Evolutionary conservation across 2,797 vertebrate species (phyloP).

Genomic region (Paguma larvata): DNA sequence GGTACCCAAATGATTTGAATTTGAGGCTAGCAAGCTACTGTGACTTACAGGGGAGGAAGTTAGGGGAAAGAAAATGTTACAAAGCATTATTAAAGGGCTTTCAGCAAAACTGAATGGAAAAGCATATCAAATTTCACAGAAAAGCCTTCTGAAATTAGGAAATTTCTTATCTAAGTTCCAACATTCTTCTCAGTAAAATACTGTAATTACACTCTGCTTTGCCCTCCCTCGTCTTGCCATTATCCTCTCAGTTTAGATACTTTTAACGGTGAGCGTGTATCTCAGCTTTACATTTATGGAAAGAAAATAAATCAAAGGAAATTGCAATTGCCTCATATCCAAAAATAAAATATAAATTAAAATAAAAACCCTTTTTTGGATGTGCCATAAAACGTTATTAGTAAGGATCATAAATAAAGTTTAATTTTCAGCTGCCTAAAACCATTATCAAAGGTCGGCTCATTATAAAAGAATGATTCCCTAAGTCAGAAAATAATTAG

Average conservation of each 20-base stretch:
- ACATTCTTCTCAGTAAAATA: not conserved
- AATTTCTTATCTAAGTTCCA: not conserved
- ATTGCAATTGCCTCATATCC: not conserved
- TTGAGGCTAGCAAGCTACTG: not conserved
- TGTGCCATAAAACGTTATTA: not conserved
- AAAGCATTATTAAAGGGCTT: not conserved
- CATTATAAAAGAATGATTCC: not conserved
- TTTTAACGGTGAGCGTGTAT: not conserved
- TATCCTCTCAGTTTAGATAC: not conserved
- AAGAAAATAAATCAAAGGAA: constrained; percentile 33
- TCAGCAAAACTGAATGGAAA: not conserved
- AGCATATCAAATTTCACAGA: not conserved
- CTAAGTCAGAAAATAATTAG: constrained; percentile 51
- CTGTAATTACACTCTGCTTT: not conserved
- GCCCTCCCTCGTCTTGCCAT: not conserved
- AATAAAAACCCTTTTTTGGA: not conserved
- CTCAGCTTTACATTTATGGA: not conserved
- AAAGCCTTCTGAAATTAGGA: not conserved
- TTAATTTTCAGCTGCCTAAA: not conserved
- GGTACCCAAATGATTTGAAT: not conserved
- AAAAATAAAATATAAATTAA: not conserved
- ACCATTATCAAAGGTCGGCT: not conserved
- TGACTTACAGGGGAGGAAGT: not conserved
- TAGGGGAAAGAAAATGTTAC: not conserved
- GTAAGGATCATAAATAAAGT: not conserved